Conservation (phyloP, 2,888 invertebrate species). For the Crossocerus cetratus region DNA sequence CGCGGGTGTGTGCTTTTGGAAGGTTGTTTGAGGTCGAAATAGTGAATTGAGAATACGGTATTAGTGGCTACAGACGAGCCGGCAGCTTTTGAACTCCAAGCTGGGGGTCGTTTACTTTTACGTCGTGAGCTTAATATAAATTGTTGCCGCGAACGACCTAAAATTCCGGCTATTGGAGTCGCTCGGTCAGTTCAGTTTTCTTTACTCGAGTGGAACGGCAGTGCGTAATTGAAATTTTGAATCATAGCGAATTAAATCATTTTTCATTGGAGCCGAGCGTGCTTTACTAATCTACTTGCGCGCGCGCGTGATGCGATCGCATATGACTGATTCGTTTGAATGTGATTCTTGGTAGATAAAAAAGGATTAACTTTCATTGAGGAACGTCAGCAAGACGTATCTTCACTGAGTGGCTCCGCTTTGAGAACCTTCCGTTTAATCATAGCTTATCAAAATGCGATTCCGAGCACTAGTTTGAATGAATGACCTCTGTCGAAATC, state of each 20-base stretch:
- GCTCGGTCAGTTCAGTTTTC: background rate
- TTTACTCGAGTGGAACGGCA: background rate
- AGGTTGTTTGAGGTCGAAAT: no score
- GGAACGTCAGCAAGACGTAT: no score
- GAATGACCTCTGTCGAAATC: conserved; percentile 30
- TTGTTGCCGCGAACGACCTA: background rate
- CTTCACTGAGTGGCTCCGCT: no score
- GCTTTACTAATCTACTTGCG: no score
- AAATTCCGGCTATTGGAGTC: background rate
- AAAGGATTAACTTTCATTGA: no score
- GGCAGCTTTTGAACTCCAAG: background rate
- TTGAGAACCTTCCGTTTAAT: background rate
- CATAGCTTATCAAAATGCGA: background rate
- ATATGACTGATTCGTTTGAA: no score
- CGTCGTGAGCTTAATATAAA: conserved; percentile 6
- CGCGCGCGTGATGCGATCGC: no score
- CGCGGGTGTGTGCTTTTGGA: no score
- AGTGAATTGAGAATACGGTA: no score
- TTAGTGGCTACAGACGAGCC: background rate
- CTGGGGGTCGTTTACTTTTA: background rate
- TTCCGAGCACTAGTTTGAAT: conserved; percentile 6
- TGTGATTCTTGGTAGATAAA: no score
- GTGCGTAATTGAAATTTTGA: background rate
- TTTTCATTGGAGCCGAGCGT: no score
- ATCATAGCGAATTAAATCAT: no score